Percentiles rank a stretch among this genome's conserved stretches.
Conservation (phyloP, 2,113 vertebrate species). For the Dinomys branickii region DNA sequence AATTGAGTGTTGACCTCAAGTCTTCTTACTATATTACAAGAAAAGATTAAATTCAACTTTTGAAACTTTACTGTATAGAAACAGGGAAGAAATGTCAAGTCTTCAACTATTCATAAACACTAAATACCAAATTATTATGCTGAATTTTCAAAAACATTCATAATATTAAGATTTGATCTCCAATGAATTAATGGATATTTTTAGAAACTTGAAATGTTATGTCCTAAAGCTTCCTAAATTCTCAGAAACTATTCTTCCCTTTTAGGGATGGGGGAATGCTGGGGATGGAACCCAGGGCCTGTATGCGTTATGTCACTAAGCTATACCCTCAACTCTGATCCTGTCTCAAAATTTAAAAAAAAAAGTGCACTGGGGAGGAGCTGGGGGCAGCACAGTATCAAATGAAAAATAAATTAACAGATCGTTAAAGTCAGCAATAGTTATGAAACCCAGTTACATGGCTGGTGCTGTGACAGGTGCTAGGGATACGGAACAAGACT, state of each 20-base stretch:
- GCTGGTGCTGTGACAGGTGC: not conserved
- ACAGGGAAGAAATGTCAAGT: not conserved
- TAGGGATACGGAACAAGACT: not conserved
- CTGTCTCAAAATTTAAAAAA: not conserved
- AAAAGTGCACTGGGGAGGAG: not conserved
- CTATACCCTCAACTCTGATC: not conserved
- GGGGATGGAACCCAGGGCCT: not conserved
- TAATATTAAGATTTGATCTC: not conserved
- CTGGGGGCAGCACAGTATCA: not conserved
- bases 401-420: constrained; percentile 17
- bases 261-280: not conserved
- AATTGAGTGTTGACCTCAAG: not conserved
- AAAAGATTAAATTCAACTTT: constrained; percentile 48
- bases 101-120: not conserved
- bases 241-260: not conserved
- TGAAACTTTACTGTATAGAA: not conserved
- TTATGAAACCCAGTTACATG: not conserved
- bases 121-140: constrained; percentile 23
- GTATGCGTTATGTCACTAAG: not conserved
- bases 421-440: not conserved
- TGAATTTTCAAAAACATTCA: not conserved
- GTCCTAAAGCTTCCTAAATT: constrained; percentile 5
- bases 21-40: not conserved
- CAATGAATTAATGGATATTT: not conserved
- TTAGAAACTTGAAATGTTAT: not conserved